Evolutionary conservation across 2,888 invertebrate genomes (phyloP).

Genomic region (Nephrotoma guestfalica): DNA sequence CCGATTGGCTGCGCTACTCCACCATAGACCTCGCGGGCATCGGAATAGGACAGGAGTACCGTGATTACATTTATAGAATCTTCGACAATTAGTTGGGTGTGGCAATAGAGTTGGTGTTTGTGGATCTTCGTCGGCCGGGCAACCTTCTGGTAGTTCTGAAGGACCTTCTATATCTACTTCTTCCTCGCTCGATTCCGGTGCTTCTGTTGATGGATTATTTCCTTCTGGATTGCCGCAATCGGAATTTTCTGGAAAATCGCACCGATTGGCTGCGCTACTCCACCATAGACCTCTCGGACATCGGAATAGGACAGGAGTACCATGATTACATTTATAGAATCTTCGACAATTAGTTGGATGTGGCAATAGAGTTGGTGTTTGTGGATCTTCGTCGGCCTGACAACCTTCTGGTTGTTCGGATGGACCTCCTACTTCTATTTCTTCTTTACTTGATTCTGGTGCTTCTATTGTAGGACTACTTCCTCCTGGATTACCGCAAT

Average conservation of each 20-base stretch:
- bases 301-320: background rate
- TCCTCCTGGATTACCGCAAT: background rate
- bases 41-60: slow-evolving; percentile 1
- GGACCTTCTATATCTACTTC: background rate
- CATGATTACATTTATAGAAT: slow-evolving; percentile 9
- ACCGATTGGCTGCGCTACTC: slow-evolving; percentile 2
- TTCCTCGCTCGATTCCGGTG: background rate
- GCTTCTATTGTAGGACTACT: background rate
- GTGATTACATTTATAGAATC: slow-evolving; percentile 9
- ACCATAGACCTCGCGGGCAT: slow-evolving; percentile 10
- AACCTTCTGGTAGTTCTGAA: background rate
- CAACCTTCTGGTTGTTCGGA: background rate
- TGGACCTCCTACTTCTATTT: background rate
- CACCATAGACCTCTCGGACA: slow-evolving; percentile 10
- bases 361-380: background rate
- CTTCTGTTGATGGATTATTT: too few relatives aligned
- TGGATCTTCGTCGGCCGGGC: background rate
- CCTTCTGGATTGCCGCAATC: background rate
- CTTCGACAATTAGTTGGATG: slow-evolving; percentile 4
- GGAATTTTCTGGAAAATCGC: slow-evolving; percentile 8
- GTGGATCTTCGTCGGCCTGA: background rate
- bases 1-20: background rate
- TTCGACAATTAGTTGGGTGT: slow-evolving; percentile 3
- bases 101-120: background rate
- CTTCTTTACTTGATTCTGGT: background rate